Conservation (phyloP, 2,888 invertebrate species). For the Salticus scenicus region DNA sequence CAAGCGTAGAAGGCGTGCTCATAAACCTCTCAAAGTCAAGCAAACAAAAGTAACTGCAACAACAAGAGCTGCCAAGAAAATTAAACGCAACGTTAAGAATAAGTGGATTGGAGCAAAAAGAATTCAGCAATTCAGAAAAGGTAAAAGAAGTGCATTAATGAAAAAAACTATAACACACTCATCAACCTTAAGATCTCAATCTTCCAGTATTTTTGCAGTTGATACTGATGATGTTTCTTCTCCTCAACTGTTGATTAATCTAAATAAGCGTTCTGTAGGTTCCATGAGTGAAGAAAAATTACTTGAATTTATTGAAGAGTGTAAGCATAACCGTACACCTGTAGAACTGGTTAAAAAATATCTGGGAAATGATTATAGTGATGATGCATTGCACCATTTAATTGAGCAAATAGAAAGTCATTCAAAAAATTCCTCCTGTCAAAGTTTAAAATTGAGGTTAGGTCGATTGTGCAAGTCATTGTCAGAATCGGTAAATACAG, state of each 20-base stretch:
- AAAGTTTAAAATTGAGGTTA: background rate
- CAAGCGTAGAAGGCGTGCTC: background rate
- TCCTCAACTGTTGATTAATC: background rate
- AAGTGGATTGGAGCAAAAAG: background rate
- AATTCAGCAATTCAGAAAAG: background rate
- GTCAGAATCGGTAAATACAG: background rate
- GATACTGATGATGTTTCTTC: background rate
- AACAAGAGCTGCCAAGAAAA: background rate
- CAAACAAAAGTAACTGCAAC: background rate
- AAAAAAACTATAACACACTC: background rate
- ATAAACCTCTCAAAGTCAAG: background rate
- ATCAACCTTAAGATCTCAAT: background rate
- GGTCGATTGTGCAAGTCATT: background rate
- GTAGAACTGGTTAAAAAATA: constrained; percentile 22
- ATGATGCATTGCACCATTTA: background rate
- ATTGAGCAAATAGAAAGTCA: background rate
- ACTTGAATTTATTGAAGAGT: background rate
- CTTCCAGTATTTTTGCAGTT: background rate
- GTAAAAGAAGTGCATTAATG: background rate
- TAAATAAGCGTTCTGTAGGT: background rate
- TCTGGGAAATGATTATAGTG: background rate
- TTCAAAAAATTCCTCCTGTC: background rate
- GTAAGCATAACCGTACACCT: constrained; percentile 19
- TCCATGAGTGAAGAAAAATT: background rate
- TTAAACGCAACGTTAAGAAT: background rate